Evolutionary conservation across 92 coral and sea anemone genomes (phyloP).

Genomic region (Ricordea florida): DNA sequence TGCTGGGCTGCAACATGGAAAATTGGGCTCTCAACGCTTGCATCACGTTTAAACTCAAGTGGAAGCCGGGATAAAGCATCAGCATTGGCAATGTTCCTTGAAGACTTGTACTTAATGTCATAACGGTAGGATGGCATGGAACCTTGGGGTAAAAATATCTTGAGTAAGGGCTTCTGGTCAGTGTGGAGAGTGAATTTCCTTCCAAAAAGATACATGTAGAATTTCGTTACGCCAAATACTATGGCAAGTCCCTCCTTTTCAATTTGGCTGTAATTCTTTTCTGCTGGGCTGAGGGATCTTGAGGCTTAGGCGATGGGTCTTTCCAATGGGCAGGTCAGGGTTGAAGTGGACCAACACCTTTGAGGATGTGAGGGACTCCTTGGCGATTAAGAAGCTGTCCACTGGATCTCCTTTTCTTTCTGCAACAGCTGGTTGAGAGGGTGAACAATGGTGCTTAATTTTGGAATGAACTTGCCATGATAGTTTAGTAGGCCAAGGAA

Average conservation of each 20-base stretch:
- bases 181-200: not conserved
- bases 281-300: constrained; percentile 54
- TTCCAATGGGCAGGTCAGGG: constrained; percentile 46
- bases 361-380: constrained; percentile 42
- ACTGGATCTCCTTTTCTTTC: constrained; percentile 23
- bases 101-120: constrained; percentile 29
- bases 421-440: constrained; percentile 57
- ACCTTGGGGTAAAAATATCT: constrained; percentile 10
- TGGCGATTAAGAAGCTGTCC: constrained; percentile 37
- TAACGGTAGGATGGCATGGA: constrained; percentile 23
- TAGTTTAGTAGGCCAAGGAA: constrained; percentile 63
- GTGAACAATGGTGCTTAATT: constrained; percentile 51
- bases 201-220: constrained; percentile 36
- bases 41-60: not conserved
- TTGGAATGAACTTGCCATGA: constrained; percentile 61
- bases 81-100: constrained; percentile 32
- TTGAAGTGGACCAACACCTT: constrained; percentile 48
- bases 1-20: constrained; percentile 6
- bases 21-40: constrained; percentile 18
- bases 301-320: constrained; percentile 55
- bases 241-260: constrained; percentile 65
- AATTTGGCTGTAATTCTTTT: constrained; percentile 66
- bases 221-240: constrained; percentile 60
- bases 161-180: not conserved
- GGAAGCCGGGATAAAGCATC: constrained; percentile 45